Evolutionary conservation across 2,797 vertebrate genomes (phyloP).

Genomic region (Sebastes itinus): DNA sequence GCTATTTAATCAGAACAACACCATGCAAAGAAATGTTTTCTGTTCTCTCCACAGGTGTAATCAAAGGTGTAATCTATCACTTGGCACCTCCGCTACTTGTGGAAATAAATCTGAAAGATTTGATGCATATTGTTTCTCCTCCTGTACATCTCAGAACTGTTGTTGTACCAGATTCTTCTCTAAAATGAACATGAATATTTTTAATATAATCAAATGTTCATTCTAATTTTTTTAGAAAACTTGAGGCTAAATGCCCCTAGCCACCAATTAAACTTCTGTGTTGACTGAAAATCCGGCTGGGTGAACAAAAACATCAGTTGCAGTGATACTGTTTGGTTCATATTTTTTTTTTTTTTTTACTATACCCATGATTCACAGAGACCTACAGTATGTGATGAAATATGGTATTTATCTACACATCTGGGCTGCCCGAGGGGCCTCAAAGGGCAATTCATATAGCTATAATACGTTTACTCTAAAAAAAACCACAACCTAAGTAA

Average conservation of each 20-base stretch:
- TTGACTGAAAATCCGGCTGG: background rate
- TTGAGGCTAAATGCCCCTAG: no score
- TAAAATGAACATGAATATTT: background rate
- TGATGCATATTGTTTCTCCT: background rate
- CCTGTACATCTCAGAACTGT: background rate
- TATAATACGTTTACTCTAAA: background rate
- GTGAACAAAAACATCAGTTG: background rate
- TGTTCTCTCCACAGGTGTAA: background rate
- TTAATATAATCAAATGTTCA: no score
- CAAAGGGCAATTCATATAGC: background rate
- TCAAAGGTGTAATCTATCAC: background rate
- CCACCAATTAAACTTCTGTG: no score
- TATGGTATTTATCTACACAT: slow-evolving; percentile 19
- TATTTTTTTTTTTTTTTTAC: background rate
- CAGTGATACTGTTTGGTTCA: background rate
- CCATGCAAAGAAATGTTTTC: background rate
- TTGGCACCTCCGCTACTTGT: background rate
- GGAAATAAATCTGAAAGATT: background rate
- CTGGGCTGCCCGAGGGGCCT: background rate
- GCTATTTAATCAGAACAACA: background rate
- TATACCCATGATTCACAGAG: background rate
- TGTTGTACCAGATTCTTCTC: background rate
- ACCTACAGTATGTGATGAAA: background rate
- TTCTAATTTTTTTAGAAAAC: background rate
- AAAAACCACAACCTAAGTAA: background rate